phyloP scores from a whole-genome alignment of 2,888 invertebrate species.

The Dryobotodes eremita region DNA sequence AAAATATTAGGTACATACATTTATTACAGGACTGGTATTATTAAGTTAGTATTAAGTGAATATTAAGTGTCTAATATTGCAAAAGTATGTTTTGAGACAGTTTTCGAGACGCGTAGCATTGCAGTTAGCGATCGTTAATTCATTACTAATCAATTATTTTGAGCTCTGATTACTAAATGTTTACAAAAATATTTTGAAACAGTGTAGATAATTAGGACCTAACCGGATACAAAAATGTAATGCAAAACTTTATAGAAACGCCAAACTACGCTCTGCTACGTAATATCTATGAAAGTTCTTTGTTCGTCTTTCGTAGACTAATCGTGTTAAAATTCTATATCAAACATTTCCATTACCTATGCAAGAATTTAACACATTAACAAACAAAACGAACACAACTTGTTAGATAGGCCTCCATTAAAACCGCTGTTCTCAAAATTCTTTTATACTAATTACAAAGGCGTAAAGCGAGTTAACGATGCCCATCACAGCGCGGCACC shows the following conservation, averaged over 20 bases:
- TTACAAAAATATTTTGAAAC: background rate
- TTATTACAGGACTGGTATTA: too few species aligned
- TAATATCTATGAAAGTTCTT: conserved; percentile 27
- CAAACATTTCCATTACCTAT: conserved; percentile 23
- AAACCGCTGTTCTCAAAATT: conserved; percentile 46
- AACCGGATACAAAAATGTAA: background rate
- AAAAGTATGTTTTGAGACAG: background rate
- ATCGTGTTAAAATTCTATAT: conserved; percentile 8
- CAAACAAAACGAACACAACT: conserved; percentile 27
- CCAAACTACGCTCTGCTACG: background rate
- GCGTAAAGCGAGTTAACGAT: conserved; percentile 54
- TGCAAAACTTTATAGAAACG: background rate
- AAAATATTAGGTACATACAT: background rate
- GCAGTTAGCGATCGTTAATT: background rate
- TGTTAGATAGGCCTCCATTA: conserved; percentile 28
- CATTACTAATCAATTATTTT: background rate
- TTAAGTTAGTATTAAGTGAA: background rate
- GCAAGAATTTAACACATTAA: conserved; percentile 41
- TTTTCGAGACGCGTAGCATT: background rate
- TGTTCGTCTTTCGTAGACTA: conserved; percentile 24
- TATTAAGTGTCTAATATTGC: background rate
- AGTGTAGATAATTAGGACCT: background rate
- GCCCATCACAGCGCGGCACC: conserved; percentile 31
- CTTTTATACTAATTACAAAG: conserved; percentile 59
- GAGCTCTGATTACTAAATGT: background rate